Evolutionary conservation across 2,113 vertebrate species (phyloP).

Genomic region (human (Homo sapiens)): DNA sequence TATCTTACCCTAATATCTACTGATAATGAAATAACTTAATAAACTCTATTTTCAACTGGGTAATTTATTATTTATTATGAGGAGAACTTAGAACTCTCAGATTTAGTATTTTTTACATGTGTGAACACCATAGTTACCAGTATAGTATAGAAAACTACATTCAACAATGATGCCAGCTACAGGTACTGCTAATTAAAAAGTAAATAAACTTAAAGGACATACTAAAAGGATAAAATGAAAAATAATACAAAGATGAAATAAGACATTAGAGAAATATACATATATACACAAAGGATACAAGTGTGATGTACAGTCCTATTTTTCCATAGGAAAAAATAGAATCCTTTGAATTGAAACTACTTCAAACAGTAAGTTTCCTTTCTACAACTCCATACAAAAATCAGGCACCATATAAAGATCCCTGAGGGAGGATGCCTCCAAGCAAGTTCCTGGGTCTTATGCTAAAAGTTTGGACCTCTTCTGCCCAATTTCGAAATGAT

Average conservation of each 20-base stretch:
- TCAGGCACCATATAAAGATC: neutral
- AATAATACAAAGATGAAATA: neutral
- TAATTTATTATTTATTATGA: neutral
- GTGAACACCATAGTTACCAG: neutral
- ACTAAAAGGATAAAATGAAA: neutral
- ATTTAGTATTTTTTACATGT: neutral
- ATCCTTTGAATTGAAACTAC: neutral
- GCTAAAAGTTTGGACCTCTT: neutral
- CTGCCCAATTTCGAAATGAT: neutral
- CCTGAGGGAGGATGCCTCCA: neutral
- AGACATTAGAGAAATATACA: neutral
- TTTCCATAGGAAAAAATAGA: neutral
- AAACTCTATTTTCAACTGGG: neutral
- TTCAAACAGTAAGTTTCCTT: neutral
- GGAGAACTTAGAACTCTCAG: neutral
- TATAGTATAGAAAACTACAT: neutral
- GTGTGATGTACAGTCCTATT: neutral
- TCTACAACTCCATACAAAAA: neutral
- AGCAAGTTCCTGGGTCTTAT: neutral
- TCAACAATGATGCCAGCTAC: neutral
- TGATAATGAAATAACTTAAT: neutral
- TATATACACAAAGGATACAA: neutral
- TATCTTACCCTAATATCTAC: neutral
- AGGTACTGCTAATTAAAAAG: neutral
- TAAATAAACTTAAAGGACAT: neutral